Evolutionary conservation across 2,888 invertebrate genomes (phyloP).

Genomic region (Microplitis deprimator): DNA sequence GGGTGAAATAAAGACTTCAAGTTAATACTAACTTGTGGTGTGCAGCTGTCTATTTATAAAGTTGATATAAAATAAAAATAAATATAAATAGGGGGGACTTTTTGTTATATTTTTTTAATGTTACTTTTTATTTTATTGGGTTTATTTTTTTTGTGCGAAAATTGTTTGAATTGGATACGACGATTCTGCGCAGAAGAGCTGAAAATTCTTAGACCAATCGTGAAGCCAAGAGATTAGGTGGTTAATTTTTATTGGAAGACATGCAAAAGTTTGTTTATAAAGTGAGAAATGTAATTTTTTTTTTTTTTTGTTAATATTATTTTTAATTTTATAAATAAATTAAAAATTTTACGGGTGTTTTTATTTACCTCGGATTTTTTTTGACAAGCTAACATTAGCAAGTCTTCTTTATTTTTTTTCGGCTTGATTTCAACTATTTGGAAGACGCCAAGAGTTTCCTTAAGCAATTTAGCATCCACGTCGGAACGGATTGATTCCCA

Average conservation of each 20-base stretch:
- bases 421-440: conserved; percentile 70
- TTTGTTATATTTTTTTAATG: not conserved
- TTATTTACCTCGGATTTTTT: conserved; percentile 56
- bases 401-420: conserved; percentile 70
- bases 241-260: not conserved
- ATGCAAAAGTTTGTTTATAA: not conserved
- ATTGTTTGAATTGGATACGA: not conserved
- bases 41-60: not conserved
- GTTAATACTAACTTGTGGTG: not conserved
- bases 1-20: not conserved
- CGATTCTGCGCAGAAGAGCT: not conserved
- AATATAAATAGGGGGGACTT: not conserved
- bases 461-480: conserved; percentile 70
- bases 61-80: not conserved
- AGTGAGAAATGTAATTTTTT: not conserved
- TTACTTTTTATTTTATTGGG: not conserved
- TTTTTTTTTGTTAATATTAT: no score
- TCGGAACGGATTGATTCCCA: conserved; percentile 67
- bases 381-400: conserved; percentile 59
- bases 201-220: not conserved
- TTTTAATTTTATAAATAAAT: no score
- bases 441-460: conserved; percentile 72
- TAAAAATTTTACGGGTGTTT: not conserved
- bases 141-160: not conserved
- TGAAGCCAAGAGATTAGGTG: not conserved